Base-by-base conservation (phyloP, 2,888 invertebrate species). In the Siphonodentalium dalli region DNA sequence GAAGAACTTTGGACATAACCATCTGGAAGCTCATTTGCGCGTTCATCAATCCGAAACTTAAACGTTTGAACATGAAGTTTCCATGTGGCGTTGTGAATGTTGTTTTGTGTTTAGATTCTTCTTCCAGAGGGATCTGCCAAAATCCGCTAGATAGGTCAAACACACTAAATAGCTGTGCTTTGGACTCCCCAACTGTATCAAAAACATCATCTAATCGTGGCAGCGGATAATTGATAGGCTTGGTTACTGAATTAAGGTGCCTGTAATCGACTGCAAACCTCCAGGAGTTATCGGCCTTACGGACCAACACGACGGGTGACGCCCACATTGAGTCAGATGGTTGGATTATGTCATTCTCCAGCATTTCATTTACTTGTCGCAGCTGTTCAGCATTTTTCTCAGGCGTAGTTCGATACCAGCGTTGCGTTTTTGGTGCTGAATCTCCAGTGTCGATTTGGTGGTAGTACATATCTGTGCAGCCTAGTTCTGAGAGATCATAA, bases 11-110 rank as follows among this genome's bases (percentile, higher is more conserved):
- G 6, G 48, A 29, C 47, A 59, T 60, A 1, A 54, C 26, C 2
- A 13, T n/a, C 24, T 55, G 53, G 31, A 58, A 58, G 9, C 44
- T 7, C 34, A 37, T 39, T n/a, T 53, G 50, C 5, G 56, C 43
- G 41, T 62, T 62, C 5, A 21, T 29, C 13, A 61, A 35, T 1
- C 61, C 58, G 39, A 61, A 58, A 15, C 55, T 41, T 15, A 61
- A 26, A 9, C 46, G 21, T 11, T 46, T 48, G 15, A 42, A 63
- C 5, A 40, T 38, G 41, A 48, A 58, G 13, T 46, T 37, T 3
- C 55, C 58, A 28, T 50, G 28, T 24, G 40, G 49, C 2, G 35
- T 41, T 6, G 51, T 51, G 38, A 58, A 58, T 2, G 47, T 51
- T 26, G 50, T 51, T 49, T 58, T 61, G n/a, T 39, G 37, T 31